phyloP scores from a whole-genome alignment of 53 echinoderm and acorn worm species.

The Echinarachnius parma region DNA sequence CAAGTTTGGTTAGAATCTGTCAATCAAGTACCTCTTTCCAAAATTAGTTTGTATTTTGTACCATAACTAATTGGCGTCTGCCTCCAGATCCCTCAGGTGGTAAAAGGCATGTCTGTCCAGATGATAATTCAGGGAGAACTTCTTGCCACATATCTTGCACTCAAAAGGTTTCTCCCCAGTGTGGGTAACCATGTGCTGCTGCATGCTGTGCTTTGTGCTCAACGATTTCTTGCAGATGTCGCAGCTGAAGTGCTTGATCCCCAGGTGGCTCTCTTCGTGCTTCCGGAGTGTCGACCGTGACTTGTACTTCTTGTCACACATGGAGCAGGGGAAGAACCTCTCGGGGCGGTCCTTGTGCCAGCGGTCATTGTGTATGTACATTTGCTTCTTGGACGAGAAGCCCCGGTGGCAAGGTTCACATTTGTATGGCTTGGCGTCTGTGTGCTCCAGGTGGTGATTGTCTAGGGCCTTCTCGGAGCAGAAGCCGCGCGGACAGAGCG shows the following conservation, averaged over 20 bases:
- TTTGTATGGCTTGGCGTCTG: conserved; percentile 6
- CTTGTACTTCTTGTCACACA: conserved; percentile 5
- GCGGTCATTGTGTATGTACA: neutral
- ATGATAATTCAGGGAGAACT: neutral
- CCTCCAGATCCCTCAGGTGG: neutral
- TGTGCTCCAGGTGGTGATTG: conserved; percentile 12
- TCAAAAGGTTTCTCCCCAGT: conserved; percentile 6
- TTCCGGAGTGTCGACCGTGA: neutral
- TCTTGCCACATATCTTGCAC: conserved; percentile 2
- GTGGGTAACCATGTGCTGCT: conserved; percentile 3
- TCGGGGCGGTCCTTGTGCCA: neutral
- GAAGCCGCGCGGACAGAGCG: conserved; percentile 1
- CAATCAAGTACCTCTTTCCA: too few relatives aligned
- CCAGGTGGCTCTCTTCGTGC: conserved; percentile 6
- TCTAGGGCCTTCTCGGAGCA: neutral
- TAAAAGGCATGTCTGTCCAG: neutral
- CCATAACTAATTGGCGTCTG: too few relatives aligned
- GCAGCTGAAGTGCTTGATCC: conserved; percentile 2
- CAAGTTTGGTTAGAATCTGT: too few relatives aligned
- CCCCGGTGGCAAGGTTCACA: conserved; percentile 3
- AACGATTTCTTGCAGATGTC: conserved; percentile 7
- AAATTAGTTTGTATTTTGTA: too few relatives aligned
- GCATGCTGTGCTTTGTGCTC: neutral
- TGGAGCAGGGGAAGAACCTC: neutral
- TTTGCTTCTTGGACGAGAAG: neutral